Evolutionary conservation across 2,113 vertebrate genomes (phyloP), one percentile per base, ranked within the genome.

Genomic region (Chaetodon auriga): DNA sequence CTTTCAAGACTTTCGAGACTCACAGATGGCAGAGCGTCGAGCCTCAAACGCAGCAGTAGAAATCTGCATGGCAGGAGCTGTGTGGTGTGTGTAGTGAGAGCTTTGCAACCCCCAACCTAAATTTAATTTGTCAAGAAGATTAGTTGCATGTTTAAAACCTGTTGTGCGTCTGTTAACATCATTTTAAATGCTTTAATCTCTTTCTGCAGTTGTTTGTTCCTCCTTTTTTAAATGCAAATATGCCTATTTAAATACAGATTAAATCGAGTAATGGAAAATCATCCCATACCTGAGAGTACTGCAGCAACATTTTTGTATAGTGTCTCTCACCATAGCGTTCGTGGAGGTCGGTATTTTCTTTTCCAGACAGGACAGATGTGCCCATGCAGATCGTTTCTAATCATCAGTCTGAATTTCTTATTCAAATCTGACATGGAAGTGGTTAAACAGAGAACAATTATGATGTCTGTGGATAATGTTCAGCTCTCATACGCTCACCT

Each of bases 1-100:
- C 68, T 83, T 78, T 18, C 30, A 61, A 43, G 57, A 72, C 49
- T 82, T 87, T 81, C 38, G 62, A 73, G 68, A 48, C 68, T 75
- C 70, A 71, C 76, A 88, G 62, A 90, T 82, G 87, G 82, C 49
- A 61, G 48, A 72, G 13, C 41, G 23, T 64, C 7, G n/a, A 78
- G 66, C 41, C 69, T 79, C 64, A 78, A 79, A 81, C 70, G 55
- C 63, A 72, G 69, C 73, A 61, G 57, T 41, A 60, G 15, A 71
- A 76, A 82, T 63, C 63, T 78, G 51, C 73, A 54, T 62, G 6
- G 54, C 62, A 85, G 43, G 64, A 74, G 78, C 51, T 63, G 38
- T 58, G 65, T 23, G 30, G 57, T 77, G 55, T 79, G 68, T 63
- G n/a, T n/a, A 21, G 35, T 70, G 60, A 75, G 58, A 73, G 41